Evolutionary conservation across 1,140 invertebrate genomes (phyloP).

Genomic region (Brachionus koreanus): DNA sequence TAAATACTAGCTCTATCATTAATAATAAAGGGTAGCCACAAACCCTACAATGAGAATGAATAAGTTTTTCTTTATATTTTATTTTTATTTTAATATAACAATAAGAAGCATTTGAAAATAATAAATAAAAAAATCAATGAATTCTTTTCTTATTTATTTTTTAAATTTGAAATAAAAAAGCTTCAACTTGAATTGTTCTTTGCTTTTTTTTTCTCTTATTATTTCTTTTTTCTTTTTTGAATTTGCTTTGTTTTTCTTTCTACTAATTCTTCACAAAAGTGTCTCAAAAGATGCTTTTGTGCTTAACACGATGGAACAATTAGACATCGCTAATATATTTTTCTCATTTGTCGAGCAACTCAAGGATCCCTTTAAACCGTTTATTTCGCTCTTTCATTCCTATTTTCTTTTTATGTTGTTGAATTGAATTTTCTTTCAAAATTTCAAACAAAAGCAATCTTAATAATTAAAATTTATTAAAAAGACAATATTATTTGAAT

Average conservation of each 20-base stretch:
- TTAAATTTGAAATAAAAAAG: background rate
- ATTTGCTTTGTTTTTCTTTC: background rate
- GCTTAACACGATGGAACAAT: background rate
- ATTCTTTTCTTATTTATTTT: conserved; percentile 8
- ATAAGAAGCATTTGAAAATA: conserved; percentile 30
- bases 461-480: conserved; percentile 39
- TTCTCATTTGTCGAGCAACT: background rate
- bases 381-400: background rate
- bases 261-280: background rate
- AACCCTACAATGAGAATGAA: background rate
- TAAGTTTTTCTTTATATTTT: conserved; percentile 9
- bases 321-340: background rate
- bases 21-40: background rate
- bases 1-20: background rate
- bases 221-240: background rate
- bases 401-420: background rate
- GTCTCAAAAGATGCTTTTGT: background rate
- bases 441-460: conserved; percentile 29
- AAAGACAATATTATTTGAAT: conserved; percentile 33
- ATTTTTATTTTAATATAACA: background rate
- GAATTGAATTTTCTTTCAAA: background rate
- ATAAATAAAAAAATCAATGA: conserved; percentile 37
- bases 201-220: background rate
- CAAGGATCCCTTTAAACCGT: conserved; percentile 19
- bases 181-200: conserved; percentile 33